A percentile compares a stretch with the other conserved stretches of the same genome.
These are phyloP conservation scores for Tipula vernalis DNA, from an alignment of 2,888 invertebrate species.

Conservation along the genomic window DNA sequence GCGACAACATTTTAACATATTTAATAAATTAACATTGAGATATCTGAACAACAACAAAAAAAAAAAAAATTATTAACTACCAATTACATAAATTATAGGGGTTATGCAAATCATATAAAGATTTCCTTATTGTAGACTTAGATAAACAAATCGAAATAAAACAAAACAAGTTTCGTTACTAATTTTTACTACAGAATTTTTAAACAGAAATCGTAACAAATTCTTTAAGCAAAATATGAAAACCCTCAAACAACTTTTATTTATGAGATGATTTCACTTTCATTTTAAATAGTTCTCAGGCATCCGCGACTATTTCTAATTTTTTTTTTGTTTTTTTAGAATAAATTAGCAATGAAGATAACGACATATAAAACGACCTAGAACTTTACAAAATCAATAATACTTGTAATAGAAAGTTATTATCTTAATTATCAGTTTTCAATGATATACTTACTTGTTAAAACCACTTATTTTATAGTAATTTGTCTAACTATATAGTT, in stretches of 20 bases:
- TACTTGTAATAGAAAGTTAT: background rate
- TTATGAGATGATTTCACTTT: background rate
- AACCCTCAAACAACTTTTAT: background rate
- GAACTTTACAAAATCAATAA: background rate
- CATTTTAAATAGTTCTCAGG: background rate
- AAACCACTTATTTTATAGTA: background rate
- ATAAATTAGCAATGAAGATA: background rate
- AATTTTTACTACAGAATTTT: background rate
- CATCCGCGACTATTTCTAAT: background rate
- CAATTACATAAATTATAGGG: background rate
- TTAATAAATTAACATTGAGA: too few relatives aligned
- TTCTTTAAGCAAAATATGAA: background rate
- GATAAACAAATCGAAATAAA: too few relatives aligned
- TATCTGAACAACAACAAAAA: too few relatives aligned
- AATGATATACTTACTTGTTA: background rate
- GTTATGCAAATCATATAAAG: background rate
- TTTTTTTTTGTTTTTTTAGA: background rate
- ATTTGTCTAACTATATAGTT: background rate
- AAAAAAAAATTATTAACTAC: background rate
- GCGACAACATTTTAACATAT: too few relatives aligned
- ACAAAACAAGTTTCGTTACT: background rate
- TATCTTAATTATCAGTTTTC: background rate
- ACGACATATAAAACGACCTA: background rate
- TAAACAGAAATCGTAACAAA: background rate
- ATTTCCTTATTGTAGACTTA: too few relatives aligned